phyloP scores from a whole-genome alignment of 2,888 invertebrate species.

The Pollenia angustigena region DNA sequence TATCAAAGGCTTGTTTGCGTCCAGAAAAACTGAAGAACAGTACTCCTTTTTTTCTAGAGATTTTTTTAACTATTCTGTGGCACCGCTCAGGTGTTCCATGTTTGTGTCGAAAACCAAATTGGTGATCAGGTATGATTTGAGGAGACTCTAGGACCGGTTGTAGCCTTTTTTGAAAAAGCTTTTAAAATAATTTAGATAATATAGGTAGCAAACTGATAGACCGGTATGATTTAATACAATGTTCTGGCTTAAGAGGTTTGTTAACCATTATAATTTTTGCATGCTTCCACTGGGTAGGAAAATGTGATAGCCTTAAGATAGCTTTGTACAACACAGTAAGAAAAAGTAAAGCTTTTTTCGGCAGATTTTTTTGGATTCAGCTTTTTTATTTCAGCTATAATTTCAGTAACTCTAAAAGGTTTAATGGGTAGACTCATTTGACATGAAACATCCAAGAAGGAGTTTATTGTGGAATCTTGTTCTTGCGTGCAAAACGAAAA shows the following conservation, averaged over 20 bases:
- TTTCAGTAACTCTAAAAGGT: neutral
- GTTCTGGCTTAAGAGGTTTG: neutral
- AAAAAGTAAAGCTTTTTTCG: no score
- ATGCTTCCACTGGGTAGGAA: slow-evolving; percentile 7
- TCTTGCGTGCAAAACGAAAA: slow-evolving; percentile 9
- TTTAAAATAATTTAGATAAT: slow-evolving; percentile 3
- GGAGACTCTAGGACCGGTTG: no score
- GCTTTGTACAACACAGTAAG: neutral
- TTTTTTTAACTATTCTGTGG: no score
- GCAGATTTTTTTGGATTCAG: neutral
- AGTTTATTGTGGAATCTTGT: neutral
- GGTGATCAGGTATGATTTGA: no score
- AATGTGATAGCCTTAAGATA: slow-evolving; percentile 9
- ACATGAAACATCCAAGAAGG: neutral
- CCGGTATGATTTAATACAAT: neutral
- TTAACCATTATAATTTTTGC: neutral
- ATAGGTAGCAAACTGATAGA: neutral
- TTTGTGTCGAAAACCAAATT: no score
- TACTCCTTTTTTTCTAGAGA: no score
- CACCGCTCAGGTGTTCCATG: neutral
- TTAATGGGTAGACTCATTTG: slow-evolving; percentile 6
- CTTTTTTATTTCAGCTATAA: neutral
- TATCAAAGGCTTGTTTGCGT: no score
- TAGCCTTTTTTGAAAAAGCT: slow-evolving; percentile 7
- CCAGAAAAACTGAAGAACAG: no score